phyloP scores from a whole-genome alignment of 2,888 invertebrate species.

The Pelosia muscerda region DNA sequence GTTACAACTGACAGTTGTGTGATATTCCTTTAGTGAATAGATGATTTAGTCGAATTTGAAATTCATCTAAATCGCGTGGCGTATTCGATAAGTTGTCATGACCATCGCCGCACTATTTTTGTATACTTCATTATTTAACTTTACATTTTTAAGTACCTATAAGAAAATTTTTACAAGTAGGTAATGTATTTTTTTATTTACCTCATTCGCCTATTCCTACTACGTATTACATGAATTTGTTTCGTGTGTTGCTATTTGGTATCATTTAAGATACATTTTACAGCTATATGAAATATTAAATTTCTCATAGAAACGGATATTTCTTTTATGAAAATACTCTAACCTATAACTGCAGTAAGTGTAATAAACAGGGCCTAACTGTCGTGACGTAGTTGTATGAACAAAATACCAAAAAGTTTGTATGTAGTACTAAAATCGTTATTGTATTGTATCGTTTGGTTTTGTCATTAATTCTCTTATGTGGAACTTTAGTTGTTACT shows the following conservation, averaged over 20 bases:
- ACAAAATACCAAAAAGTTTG: constrained; percentile 67
- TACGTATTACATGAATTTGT: constrained; percentile 64
- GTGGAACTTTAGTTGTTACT: constrained; percentile 28
- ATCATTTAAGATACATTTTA: constrained; percentile 67
- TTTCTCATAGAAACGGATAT: constrained; percentile 55
- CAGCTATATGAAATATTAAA: constrained; percentile 52
- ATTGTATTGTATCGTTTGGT: constrained; percentile 58
- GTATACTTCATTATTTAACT: constrained; percentile 68
- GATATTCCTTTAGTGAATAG: constrained; percentile 75
- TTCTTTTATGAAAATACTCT: constrained; percentile 50
- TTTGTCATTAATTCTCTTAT: constrained; percentile 37
- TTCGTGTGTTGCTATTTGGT: constrained; percentile 70
- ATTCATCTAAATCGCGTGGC: constrained; percentile 71
- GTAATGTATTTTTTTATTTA: constrained; percentile 67
- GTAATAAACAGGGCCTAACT: constrained; percentile 71
- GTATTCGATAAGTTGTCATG: constrained; percentile 66
- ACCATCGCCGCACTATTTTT: constrained; percentile 71
- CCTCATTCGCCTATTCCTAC: constrained; percentile 79
- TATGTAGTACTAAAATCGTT: constrained; percentile 68
- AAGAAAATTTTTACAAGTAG: constrained; percentile 61
- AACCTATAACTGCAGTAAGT: constrained; percentile 50
- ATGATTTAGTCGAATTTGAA: constrained; percentile 73
- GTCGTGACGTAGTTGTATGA: constrained; percentile 72
- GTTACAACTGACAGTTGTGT: constrained; percentile 64
- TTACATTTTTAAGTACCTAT: constrained; percentile 62